These are phyloP conservation scores for Athrips mouffetella DNA, from an alignment of 2,888 invertebrate genomes.

Conservation along the genomic window DNA sequence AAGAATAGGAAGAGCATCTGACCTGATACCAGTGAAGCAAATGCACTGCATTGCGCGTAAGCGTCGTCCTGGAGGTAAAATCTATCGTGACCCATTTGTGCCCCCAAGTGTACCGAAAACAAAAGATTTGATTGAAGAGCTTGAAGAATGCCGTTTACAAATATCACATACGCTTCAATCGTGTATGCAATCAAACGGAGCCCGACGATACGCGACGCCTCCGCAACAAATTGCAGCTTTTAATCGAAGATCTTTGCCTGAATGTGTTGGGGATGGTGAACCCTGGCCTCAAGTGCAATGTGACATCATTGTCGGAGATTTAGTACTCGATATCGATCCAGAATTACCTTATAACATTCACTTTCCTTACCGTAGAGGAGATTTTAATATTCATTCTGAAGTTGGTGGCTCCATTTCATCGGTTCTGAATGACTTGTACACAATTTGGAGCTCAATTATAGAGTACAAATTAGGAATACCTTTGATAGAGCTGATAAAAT, in stretches of 20 bases:
- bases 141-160: slow-evolving; percentile 90
- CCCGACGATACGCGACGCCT: slow-evolving; percentile 89
- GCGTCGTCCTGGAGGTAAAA: slow-evolving; percentile 73
- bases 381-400: slow-evolving; percentile 89
- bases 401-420: slow-evolving; percentile 92
- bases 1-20: slow-evolving; percentile 93
- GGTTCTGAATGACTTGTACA: slow-evolving; percentile 89
- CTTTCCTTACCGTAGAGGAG: slow-evolving; percentile 93
- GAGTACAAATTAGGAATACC: slow-evolving; percentile 87
- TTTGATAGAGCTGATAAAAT: slow-evolving; percentile 83
- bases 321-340: slow-evolving; percentile 84
- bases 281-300: slow-evolving; percentile 82
- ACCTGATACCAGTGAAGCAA: slow-evolving; percentile 89
- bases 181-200: slow-evolving; percentile 89
- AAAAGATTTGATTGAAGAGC: slow-evolving; percentile 84
- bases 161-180: slow-evolving; percentile 92
- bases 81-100: slow-evolving; percentile 81
- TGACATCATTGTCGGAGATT: slow-evolving; percentile 86
- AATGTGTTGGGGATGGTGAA: slow-evolving; percentile 76
- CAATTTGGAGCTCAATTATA: slow-evolving; percentile 92
- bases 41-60: slow-evolving; percentile 91
- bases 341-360: slow-evolving; percentile 89
- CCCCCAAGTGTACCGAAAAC: slow-evolving; percentile 82
- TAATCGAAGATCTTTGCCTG: slow-evolving; percentile 88
- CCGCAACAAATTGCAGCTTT: slow-evolving; percentile 94